Base-by-base conservation (phyloP, 2,888 invertebrate genomes). In the Pseudoips prasinana region DNA sequence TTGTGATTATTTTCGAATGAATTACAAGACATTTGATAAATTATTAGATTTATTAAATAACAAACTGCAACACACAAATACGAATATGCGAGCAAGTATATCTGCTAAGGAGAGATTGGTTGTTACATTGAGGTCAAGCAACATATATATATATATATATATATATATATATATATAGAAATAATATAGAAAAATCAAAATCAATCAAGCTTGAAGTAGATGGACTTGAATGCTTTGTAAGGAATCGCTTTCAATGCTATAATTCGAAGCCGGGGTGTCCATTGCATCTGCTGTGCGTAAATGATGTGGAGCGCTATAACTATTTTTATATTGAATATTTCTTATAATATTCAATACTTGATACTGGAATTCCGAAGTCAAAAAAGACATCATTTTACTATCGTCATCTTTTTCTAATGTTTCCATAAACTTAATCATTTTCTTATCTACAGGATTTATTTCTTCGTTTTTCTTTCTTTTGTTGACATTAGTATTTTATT, bases 61-160 rank as follows among this genome's bases (percentile, higher is more conserved):
- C 7, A 24, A 50, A 54, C 37, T 46, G 31, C 39, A 40, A 40
- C 46, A 46, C 27, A 37, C 45, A 40, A 36, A 53, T 45, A 46
- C 52, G 33, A 18, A 31, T 31, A 53, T 47, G 53, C 49, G 49
- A 43, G 11, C 35, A 26, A 42, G 45, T 43, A 46, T 53, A 25
- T 37, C 46, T 14, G 39, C 46, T 32, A 46, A 45, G 43, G 45
- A 53, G 45, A 53, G 46, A 49, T 43, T 53, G 41, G 45, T 42
- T 39, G 42, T 48, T 37, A 52, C 48, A 41, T 25, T 51, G 39
- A 47, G 47, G 47, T 47, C n/a, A 38, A 45, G 46, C 42, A 5
- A 20, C 3, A 20, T 3, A 20, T 2, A 20, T 20, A 2, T 20
- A n/a, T n/a, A n/a, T n/a, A n/a, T n/a, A n/a, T n/a, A n/a, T n/a